phyloP scores from a whole-genome alignment of 2,113 vertebrate genomes.

The Desmodus rotundus region DNA sequence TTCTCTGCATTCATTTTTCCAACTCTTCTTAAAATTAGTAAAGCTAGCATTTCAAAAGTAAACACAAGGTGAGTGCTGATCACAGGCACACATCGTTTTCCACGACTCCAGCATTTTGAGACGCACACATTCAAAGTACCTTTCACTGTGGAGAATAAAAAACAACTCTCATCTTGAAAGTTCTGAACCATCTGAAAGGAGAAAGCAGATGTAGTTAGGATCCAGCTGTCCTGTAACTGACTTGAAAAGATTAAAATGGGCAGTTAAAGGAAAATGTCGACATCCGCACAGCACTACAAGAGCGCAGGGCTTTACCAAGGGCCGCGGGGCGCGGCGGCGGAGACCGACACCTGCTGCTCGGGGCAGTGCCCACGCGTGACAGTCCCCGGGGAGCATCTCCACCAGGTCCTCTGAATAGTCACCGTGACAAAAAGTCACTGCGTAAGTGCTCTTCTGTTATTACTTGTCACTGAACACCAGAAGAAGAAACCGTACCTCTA shows the following conservation, averaged over 20 bases:
- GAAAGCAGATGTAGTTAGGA: constrained; percentile 49
- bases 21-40: neutral
- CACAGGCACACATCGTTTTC: neutral
- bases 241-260: neutral
- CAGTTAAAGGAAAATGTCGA: neutral
- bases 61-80: neutral
- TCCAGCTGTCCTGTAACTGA: neutral
- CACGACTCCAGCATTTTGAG: neutral
- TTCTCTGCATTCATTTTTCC: neutral
- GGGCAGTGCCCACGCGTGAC: fast-evolving
- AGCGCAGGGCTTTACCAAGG: neutral
- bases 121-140: constrained; percentile 78
- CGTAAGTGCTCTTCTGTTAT: neutral
- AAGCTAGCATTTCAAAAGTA: neutral
- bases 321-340: neutral
- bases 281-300: neutral
- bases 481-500: neutral
- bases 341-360: fast-evolving
- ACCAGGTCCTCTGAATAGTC: fast-evolving
- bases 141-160: constrained; percentile 95
- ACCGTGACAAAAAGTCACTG: neutral
- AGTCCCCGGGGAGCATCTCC: neutral
- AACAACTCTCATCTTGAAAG: constrained; percentile 96
- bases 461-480: neutral
- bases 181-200: constrained; percentile 94